A percentile compares a stretch with the other conserved stretches of the same genome.
phyloP scores from a whole-genome alignment of 92 coral and sea anemone genomes.

The Ricordea florida region DNA sequence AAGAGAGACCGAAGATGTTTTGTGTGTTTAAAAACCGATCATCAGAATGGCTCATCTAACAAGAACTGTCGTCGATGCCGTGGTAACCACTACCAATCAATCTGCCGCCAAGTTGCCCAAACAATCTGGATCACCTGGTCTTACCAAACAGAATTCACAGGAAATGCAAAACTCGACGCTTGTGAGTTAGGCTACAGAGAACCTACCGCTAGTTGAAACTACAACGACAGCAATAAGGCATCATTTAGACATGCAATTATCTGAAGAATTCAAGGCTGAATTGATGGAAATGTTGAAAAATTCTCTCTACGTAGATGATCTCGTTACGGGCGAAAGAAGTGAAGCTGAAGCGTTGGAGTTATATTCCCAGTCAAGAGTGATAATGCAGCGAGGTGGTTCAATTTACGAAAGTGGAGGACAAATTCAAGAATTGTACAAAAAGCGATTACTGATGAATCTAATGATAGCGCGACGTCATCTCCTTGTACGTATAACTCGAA shows the following conservation, averaged over 20 bases:
- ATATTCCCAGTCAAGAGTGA: background rate
- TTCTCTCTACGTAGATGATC: background rate
- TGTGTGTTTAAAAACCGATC: too few species aligned
- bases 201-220: constrained; percentile 8
- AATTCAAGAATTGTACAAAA: background rate
- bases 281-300: constrained; percentile 14
- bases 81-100: too few species aligned
- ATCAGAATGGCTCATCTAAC: too few species aligned
- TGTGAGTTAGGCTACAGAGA: constrained; percentile 10
- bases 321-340: background rate
- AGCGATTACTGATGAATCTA: too few species aligned
- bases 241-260: constrained; percentile 4
- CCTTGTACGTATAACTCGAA: too few species aligned
- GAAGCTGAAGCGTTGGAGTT: background rate
- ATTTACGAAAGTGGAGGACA: constrained; percentile 10
- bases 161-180: background rate
- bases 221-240: constrained; percentile 6
- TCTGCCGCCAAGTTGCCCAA: too few species aligned
- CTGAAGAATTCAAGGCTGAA: constrained; percentile 2
- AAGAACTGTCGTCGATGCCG: too few species aligned
- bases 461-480: too few species aligned
- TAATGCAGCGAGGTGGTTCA: constrained; percentile 1
- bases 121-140: too few species aligned
- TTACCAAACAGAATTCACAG: background rate
- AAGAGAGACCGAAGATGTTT: too few species aligned